phyloP scores from a whole-genome alignment of 2,797 vertebrate genomes.

The Cyprinodon diabolis region DNA sequence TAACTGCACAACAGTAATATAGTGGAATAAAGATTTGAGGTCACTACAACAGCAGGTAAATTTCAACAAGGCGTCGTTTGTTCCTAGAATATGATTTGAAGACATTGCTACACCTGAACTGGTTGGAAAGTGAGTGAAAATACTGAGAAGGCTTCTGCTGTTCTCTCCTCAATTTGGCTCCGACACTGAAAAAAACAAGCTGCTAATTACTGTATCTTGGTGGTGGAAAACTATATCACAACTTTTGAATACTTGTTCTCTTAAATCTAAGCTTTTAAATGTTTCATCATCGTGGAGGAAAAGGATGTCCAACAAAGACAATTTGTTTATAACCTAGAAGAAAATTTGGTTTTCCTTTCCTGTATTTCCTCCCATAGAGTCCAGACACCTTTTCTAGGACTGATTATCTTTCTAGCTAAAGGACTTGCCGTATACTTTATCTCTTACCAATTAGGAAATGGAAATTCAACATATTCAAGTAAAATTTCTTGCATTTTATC shows the following conservation, averaged over 20 bases:
- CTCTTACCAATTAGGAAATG: not conserved
- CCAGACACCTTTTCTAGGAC: not conserved
- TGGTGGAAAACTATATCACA: not conserved
- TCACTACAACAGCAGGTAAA: no score
- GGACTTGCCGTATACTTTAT: not conserved
- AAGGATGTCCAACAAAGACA: not conserved
- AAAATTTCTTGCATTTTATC: not conserved
- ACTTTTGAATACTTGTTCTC: no score
- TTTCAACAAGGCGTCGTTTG: not conserved
- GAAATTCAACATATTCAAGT: not conserved
- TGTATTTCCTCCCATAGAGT: not conserved
- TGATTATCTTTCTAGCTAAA: not conserved
- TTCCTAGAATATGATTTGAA: not conserved
- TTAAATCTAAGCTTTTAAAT: not conserved
- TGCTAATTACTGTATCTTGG: not conserved
- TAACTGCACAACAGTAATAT: no score
- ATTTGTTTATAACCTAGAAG: not conserved
- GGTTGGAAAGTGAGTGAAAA: not conserved
- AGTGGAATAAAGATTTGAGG: no score
- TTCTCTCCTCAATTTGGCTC: not conserved
- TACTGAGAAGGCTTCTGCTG: not conserved
- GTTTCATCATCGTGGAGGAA: no score
- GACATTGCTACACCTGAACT: not conserved
- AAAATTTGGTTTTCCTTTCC: not conserved
- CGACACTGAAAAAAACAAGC: not conserved